A percentile compares a stretch with the other conserved stretches of the same genome.
These are phyloP conservation scores for Phenganax subtilis DNA, from an alignment of 92 coral and sea anemone genomes.

Conservation along the genomic window DNA sequence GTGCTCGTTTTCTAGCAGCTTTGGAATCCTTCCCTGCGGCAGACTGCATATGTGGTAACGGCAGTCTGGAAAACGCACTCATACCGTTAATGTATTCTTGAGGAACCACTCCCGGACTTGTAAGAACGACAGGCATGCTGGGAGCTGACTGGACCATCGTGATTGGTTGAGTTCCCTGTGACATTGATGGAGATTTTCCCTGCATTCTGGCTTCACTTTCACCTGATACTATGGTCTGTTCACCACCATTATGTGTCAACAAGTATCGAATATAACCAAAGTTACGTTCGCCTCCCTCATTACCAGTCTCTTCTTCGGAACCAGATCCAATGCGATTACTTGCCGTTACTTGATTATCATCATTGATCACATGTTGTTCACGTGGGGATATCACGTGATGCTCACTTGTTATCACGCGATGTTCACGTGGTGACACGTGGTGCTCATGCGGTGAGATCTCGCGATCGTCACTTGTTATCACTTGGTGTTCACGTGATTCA, in stretches of 20 bases:
- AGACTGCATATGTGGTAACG: background rate
- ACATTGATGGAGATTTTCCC: background rate
- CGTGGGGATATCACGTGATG: conserved; percentile 5
- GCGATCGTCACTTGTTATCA: background rate
- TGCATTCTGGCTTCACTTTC: background rate
- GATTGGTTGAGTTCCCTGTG: conserved; percentile 2
- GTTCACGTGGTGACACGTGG: background rate
- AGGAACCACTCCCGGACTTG: conserved; percentile 15
- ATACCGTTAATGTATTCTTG: conserved; percentile 8
- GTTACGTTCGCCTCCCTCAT: background rate
- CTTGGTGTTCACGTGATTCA: background rate
- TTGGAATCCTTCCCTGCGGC: background rate
- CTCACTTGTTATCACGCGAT: background rate
- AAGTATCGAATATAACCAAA: conserved; percentile 23
- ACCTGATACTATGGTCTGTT: conserved; percentile 5
- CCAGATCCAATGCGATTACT: background rate
- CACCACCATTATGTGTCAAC: conserved; percentile 21
- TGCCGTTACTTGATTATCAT: conserved; percentile 5
- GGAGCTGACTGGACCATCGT: background rate
- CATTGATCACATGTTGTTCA: conserved; percentile 28
- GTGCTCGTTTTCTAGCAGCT: conserved; percentile 18
- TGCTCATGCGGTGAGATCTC: background rate
- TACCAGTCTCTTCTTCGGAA: conserved; percentile 30
- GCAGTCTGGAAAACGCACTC: background rate
- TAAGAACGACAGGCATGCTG: conserved; percentile 10